A percentile compares a stretch with the other conserved stretches of the same genome.
These are phyloP conservation scores for Leptinotarsa lineolata DNA, from an alignment of 1,140 invertebrate species.

Conservation along the genomic window DNA sequence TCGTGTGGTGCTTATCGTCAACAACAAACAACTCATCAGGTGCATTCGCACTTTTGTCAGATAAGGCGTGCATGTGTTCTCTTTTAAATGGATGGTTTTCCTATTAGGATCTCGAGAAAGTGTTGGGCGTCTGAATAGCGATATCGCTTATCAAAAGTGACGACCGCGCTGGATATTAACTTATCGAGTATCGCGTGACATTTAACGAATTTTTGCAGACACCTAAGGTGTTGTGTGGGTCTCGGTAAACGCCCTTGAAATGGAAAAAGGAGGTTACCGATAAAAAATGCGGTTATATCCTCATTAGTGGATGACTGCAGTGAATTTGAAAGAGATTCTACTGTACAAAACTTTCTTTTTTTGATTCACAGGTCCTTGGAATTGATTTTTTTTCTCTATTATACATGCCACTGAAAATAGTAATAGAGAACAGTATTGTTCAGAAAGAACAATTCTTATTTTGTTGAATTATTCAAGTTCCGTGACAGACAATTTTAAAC, in stretches of 20 bases:
- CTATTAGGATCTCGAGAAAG: constrained; percentile 1
- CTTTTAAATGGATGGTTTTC: not conserved
- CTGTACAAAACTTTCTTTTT: too few relatives aligned
- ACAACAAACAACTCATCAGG: not conserved
- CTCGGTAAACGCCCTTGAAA: not conserved
- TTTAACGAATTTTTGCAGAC: constrained; percentile 11
- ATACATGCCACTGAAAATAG: too few relatives aligned
- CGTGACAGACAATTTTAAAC: too few relatives aligned
- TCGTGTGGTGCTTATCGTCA: not conserved
- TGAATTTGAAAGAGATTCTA: too few relatives aligned
- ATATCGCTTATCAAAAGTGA: constrained; percentile 13
- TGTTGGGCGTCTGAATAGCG: not conserved
- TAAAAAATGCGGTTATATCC: too few relatives aligned
- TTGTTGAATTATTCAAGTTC: too few relatives aligned
- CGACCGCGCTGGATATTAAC: constrained; percentile 4
- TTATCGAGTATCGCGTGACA: constrained; percentile 12
- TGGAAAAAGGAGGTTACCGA: not conserved
- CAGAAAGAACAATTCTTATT: too few relatives aligned
- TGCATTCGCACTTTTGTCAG: not conserved
- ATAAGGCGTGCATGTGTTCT: not conserved
- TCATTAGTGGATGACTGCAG: too few relatives aligned
- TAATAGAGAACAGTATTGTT: too few relatives aligned
- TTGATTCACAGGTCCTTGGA: too few relatives aligned
- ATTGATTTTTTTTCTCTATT: too few relatives aligned
- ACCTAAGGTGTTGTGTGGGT: constrained; percentile 12